Percentiles rank a stretch among this genome's conserved stretches.
Evolutionary conservation across 53 echinoderm and acorn worm species (phyloP).

Genomic region (Astropecten irregularis): DNA sequence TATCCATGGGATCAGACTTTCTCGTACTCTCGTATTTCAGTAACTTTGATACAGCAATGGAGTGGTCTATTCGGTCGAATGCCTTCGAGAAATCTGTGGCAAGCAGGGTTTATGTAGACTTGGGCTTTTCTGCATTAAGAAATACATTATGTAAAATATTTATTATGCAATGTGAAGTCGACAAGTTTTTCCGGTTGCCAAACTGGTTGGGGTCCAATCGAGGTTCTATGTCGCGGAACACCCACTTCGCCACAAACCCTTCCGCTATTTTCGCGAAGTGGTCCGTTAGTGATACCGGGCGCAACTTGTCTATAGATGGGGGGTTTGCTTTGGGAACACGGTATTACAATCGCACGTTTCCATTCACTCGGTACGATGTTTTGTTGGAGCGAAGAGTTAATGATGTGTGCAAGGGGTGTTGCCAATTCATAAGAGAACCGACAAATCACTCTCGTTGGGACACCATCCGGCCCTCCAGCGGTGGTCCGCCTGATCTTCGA

Average conservation of each 20-base stretch:
- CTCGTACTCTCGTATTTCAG: too few species aligned
- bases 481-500: background rate
- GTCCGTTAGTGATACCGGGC: conserved; percentile 23
- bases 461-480: background rate
- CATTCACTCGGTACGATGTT: background rate
- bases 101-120: conserved; percentile 11
- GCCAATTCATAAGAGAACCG: conserved; percentile 20
- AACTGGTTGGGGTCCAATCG: background rate
- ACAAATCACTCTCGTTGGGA: background rate
- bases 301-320: conserved; percentile 5
- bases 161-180: conserved; percentile 14
- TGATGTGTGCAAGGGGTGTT: conserved; percentile 5
- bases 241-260: conserved; percentile 8
- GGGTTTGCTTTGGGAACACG: background rate
- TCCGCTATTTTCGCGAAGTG: conserved; percentile 19
- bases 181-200: conserved; percentile 2
- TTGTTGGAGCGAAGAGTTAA: background rate
- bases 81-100: conserved; percentile 35
- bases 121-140: conserved; percentile 3
- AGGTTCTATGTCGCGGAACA: background rate
- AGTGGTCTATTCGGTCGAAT: conserved; percentile 25
- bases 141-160: conserved; percentile 16
- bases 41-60: background rate
- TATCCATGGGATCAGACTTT: conserved; percentile 12
- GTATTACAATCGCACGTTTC: conserved; percentile 18